Evolutionary conservation across 2,888 invertebrate genomes (phyloP).

Genomic region (Homarus gammarus): DNA sequence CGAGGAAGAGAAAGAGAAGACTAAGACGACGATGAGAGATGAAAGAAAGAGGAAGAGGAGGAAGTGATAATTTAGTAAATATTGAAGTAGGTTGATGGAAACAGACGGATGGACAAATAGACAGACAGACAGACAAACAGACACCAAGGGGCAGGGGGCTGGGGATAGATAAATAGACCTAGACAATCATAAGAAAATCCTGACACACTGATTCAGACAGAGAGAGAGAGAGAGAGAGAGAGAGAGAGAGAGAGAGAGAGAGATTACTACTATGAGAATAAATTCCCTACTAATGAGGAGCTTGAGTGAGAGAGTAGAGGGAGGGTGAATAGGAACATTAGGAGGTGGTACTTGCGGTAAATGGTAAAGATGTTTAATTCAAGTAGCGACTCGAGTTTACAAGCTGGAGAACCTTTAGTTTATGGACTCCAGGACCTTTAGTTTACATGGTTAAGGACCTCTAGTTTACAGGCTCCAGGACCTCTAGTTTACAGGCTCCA

Average conservation of each 20-base stretch:
- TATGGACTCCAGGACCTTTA: too few species aligned
- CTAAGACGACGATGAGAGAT: neutral
- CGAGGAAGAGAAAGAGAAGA: neutral
- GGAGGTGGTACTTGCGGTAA: too few species aligned
- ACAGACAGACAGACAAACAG: neutral
- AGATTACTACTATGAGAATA: neutral
- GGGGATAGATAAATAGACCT: neutral
- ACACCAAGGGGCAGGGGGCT: neutral
- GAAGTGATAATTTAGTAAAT: neutral
- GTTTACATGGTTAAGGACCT: too few species aligned
- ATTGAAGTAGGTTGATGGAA: neutral
- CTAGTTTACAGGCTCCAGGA: too few species aligned
- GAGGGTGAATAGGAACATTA: neutral
- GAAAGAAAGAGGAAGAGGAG: neutral
- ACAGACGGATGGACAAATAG: neutral
- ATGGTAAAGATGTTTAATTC: too few species aligned
- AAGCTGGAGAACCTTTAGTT: too few species aligned
- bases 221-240: neutral
- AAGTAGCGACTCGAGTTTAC: too few species aligned
- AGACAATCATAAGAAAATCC: neutral
- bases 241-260: neutral
- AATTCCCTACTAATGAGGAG: neutral
- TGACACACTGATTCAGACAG: neutral
- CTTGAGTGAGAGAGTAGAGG: neutral
- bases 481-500: too few species aligned